phyloP scores from a whole-genome alignment of 1,140 invertebrate species.

The Aphis gossypii region DNA sequence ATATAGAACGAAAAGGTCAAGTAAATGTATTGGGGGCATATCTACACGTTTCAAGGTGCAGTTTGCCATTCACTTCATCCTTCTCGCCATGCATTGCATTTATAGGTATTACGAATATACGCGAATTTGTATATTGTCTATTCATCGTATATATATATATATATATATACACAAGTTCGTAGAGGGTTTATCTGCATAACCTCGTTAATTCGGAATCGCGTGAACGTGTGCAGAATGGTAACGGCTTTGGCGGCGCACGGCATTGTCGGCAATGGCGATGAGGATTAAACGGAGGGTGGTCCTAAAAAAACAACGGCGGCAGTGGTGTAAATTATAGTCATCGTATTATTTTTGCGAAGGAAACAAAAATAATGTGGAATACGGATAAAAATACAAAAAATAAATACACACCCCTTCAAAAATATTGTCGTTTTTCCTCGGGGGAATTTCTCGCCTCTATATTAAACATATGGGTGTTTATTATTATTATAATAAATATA shows the following conservation, averaged over 20 bases:
- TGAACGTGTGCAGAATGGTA: conserved; percentile 38
- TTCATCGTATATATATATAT: background rate
- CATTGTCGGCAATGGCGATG: background rate
- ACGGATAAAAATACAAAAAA: conserved; percentile 3
- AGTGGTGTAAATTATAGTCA: conserved; percentile 3
- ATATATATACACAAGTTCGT: background rate
- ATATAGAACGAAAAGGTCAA: background rate
- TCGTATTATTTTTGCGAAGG: conserved; percentile 16
- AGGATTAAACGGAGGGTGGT: background rate
- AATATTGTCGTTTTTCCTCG: background rate
- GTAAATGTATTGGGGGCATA: background rate
- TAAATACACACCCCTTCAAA: background rate
- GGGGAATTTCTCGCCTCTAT: background rate
- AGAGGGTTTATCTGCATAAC: conserved; percentile 44
- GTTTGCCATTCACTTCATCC: background rate
- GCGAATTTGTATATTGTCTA: conserved; percentile 14
- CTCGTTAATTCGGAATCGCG: conserved; percentile 43
- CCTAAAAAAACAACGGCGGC: background rate
- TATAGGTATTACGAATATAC: background rate
- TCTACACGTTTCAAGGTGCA: conserved; percentile 12
- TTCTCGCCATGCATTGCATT: background rate
- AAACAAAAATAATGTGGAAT: background rate
- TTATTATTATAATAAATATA: background rate
- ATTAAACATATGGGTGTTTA: conserved; percentile 16
- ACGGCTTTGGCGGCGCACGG: background rate